Evolutionary conservation across 2,113 vertebrate genomes (phyloP), one percentile per base, ranked within the genome.

Genomic region (Sylvilagus bachmani): DNA sequence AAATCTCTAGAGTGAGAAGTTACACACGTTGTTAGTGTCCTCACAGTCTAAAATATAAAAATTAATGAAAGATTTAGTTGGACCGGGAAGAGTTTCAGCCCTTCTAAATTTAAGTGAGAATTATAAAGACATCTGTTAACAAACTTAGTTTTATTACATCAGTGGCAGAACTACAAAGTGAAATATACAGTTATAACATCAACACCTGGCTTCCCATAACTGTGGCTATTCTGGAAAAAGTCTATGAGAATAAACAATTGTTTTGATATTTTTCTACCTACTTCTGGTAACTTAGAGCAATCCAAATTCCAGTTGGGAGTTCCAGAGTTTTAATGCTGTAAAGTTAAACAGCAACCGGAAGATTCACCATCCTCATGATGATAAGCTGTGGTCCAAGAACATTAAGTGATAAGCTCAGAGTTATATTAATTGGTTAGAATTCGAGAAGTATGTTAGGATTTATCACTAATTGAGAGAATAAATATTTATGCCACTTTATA

Each of bases 401-500:
- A 86, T 51, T 61, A 86, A 71, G 29, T 67, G 55, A 89, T 27
- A 13, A 78, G 24, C 29, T 24, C 25, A 80, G 11, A 86, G 31
- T 77, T 84, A 93, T 2, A 70, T 58, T 71, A 77, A 81, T 0
- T 12, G 6, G 29, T 29, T 90, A 92, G n/a, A 92, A 14, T 66
- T 44, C 64, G 55, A 66, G 2, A 12, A 94, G 61, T 55, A 77
- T 31, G 1, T 85, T 25, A 70, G 44, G 5, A 2, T 36, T n/a
- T 25, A 86, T 82, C 62, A 66, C 64, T 71, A 86, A 87, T 69
- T 82, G 61, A 80, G 31, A 87, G 38, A 96, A 24, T 58, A 83
- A 79, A 93, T 49, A 91, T 64, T 83, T 83, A 92, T 58, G 36
- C 25, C 66, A 77, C 44, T 95, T 93, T 85, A 95, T 31, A 79